Conservation (phyloP, 2,113 vertebrate species). For the Actenoides hombroni region DNA sequence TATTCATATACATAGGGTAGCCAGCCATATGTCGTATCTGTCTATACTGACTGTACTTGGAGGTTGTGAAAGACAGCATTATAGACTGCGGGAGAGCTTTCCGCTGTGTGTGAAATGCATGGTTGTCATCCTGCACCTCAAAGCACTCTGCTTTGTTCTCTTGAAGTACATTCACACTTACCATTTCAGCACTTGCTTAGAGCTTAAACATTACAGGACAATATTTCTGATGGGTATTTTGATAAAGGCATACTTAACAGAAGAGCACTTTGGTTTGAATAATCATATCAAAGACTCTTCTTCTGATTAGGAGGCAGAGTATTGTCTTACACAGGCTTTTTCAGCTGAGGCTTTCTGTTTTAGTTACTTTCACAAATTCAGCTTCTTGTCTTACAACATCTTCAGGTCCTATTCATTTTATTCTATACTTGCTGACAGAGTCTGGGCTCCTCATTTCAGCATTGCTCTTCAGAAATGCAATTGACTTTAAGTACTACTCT, state of each 20-base stretch:
- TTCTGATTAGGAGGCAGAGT: not conserved
- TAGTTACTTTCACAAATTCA: constrained; percentile 21
- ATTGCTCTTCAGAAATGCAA: not conserved
- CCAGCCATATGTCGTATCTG: not conserved
- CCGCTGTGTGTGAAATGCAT: not conserved
- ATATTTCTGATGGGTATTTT: constrained; percentile 16
- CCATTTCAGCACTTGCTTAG: not conserved
- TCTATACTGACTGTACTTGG: not conserved
- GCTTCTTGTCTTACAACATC: not conserved
- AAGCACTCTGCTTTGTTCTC: not conserved
- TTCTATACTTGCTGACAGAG: not conserved
- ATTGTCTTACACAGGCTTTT: constrained; percentile 2
- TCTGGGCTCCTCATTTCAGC: constrained; percentile 19
- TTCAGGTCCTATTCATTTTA: constrained; percentile 12
- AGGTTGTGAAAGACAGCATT: not conserved
- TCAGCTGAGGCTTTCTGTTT: not conserved
- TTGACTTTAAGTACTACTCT: constrained; percentile 35
- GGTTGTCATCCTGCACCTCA: not conserved
- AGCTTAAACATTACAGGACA: not conserved
- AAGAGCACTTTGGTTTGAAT: constrained; percentile 38
- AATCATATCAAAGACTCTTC: not conserved
- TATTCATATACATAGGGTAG: not conserved
- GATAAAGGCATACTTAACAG: constrained; percentile 21
- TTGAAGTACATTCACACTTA: not conserved
- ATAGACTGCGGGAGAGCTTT: not conserved